Evolutionary conservation across 2,113 vertebrate genomes (phyloP), one percentile per base, ranked within the genome.

Genomic region (Ginglymostoma cirratum): DNA sequence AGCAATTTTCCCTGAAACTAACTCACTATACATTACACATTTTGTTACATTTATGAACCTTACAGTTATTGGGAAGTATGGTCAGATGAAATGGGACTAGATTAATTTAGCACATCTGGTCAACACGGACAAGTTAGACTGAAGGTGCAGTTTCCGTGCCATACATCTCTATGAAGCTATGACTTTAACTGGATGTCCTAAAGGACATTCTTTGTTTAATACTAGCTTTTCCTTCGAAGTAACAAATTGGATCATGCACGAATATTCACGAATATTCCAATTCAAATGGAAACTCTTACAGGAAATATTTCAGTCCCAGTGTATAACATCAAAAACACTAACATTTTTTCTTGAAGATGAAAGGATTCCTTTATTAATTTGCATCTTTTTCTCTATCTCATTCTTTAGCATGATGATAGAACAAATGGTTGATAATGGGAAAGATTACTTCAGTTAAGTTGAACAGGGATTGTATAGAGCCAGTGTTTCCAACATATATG

Each of bases 371-470:
- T 94, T 42, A 34, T 7, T 45, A 42, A 94, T 94, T 17, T 95
- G 19, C 69, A 45, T 23, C 48, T 27, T 89, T 52, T 19, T 27
- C 5, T 69, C 24, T 30, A 17, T 38, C 45, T 94, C 42, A 42
- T 8, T 42, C n/a, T 42, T 14, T 94, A 30, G 67, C n/a, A 72
- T 27, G 69, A 93, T 12, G 38, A 95, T 72, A 7, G 38, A 76
- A 0, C 38, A n/a, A n/a, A 5, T 93, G 0, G 15, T n/a, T 21
- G 89, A 61, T 72, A 48, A 52, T 95, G 7, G 19, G 5, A 95
- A 52, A 95, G 42, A 95, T 52, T 72, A 95, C 45, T 95, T 72
- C 66, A 95, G 94, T n/a, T 45, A 94, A 38, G 19, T 87, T 52
- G 27, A 10, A 52, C 27, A 24, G 45, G 85, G 2, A 30, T 52